Evolutionary conservation across 2,113 vertebrate genomes (phyloP), one percentile per base, ranked within the genome.

Genomic region (Bostrychus sinensis): DNA sequence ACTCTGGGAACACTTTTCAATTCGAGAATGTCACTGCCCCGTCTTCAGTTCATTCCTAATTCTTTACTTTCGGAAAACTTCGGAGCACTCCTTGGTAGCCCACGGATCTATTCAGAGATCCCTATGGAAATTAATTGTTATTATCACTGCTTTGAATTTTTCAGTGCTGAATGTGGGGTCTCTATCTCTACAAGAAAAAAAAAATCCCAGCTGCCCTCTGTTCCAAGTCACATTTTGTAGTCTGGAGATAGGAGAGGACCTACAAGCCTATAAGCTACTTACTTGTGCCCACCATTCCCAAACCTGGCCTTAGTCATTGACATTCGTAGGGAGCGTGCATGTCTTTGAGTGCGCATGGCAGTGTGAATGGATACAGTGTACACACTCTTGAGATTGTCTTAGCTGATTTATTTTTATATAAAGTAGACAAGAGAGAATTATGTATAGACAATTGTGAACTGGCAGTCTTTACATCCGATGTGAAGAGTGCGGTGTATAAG

Each of bases 251-350:
- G 57, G 81, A 83, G 79, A 86, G 81, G 68, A 89, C 77, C 81
- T 85, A 89, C 58, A 89, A 77, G 72, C 82, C 80, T 85, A 80
- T 81, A 87, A 88, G 72, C 80, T 89, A 84, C 77, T 86, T 85
- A 80, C 70, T 79, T 75, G 82, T 88, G 84, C 89, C 82, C 83
- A 86, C 84, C 70, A 82, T 73, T 81, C 83, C 80, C 66, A 84
- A 89, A 91, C 88, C 88, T 89, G 89, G 92, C 91, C 91, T 93
- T 93, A 92, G 82, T 89, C 88, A 91, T 89, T 70, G 75, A 64
- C 90, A 91, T 81, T 53, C 68, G 38, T 78, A 71, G 68, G 65
- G 32, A 19, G 55, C 22, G 57, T 56, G 63, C 64, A 50, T 30
- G 26, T 51, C 30, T 37, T 20, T 50, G 56, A 55, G 53, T 66